Evolutionary conservation across 2,888 invertebrate genomes (phyloP), one percentile per base, ranked within the genome.

Genomic region (Phyllotreta striolata): DNA sequence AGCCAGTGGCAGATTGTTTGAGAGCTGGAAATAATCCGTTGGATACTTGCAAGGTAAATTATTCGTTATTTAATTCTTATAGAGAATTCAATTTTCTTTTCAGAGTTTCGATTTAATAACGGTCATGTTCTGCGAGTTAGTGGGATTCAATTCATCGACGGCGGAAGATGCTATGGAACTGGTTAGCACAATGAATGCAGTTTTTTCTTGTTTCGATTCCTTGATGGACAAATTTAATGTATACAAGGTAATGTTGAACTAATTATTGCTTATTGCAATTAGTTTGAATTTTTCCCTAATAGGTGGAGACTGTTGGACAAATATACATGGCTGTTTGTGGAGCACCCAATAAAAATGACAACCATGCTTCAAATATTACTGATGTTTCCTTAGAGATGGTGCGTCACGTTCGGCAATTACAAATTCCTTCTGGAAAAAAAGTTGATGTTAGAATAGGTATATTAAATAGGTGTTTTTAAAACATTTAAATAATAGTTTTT

Each of bases 241-340:
- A 1, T 96, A 95, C 78, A 96, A 96, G 88, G 93, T 92, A 75
- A 68, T 38, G 4, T 24, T 4, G 24, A 24, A 24, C 4, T 24
- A 24, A 24, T 24, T 24, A n/a, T n/a, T n/a, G n/a, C n/a, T 24
- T 24, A 24, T 24, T 24, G 24, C 24, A 24, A 24, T 3, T 24
- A 3, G n/a, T 44, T 44, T 38, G 1, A 49, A 41, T 57, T 44
- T 67, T 13, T 12, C 13, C 54, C 57, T 54, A 71, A 74, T 76
- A 93, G 93, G 95, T 96, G 63, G 96, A 96, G 83, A 96, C 96
- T 0, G 93, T 96, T 0, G 96, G 95, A n/a, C 91, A 90, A 79
- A 88, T 90, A 54, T 96, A 96, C 80, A 95, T 96, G 95, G 89
- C 93, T 39, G 95, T 94, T 4, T 92, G 94, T 49, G 96, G 96